phyloP scores from a whole-genome alignment of 2,113 vertebrate species.

The Cololabis saira region DNA sequence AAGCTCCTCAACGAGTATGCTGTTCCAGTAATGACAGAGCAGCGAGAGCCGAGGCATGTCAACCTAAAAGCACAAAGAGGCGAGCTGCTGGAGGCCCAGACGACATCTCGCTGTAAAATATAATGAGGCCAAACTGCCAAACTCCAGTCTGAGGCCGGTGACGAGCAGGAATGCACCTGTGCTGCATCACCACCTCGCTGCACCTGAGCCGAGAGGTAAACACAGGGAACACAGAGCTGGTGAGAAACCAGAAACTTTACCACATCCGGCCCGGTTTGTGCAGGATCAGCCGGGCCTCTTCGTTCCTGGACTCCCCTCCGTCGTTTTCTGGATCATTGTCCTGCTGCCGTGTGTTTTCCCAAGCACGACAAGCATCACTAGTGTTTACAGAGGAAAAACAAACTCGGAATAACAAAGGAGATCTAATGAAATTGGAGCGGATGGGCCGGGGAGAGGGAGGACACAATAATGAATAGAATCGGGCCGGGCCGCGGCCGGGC shows the following conservation, averaged over 20 bases:
- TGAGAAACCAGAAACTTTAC: background rate
- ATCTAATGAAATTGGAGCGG: constrained; percentile 11
- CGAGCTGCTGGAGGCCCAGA: no score
- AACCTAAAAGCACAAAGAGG: no score
- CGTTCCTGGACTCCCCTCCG: background rate
- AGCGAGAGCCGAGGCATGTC: no score
- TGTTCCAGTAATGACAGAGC: no score
- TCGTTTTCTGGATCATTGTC: background rate
- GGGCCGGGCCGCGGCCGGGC: constrained; percentile 21
- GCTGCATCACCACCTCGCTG: no score
- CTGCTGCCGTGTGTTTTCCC: background rate
- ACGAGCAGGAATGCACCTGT: no score
- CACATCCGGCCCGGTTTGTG: no score
- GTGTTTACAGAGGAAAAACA: constrained; percentile 33
- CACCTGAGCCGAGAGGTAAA: no score
- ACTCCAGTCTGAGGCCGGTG: no score
- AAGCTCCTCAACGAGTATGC: no score
- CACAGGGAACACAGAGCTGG: background rate
- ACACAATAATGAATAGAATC: constrained; percentile 58
- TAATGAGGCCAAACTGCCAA: no score
- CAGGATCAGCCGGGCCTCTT: background rate
- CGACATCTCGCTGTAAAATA: no score
- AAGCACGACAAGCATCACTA: constrained; percentile 12
- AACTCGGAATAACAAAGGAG: constrained; percentile 17
- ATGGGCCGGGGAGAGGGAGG: constrained; percentile 18